Evolutionary conservation across 2,888 invertebrate genomes (phyloP), one percentile per base, ranked within the genome.

Genomic region (Drosophila subquinaria): DNA sequence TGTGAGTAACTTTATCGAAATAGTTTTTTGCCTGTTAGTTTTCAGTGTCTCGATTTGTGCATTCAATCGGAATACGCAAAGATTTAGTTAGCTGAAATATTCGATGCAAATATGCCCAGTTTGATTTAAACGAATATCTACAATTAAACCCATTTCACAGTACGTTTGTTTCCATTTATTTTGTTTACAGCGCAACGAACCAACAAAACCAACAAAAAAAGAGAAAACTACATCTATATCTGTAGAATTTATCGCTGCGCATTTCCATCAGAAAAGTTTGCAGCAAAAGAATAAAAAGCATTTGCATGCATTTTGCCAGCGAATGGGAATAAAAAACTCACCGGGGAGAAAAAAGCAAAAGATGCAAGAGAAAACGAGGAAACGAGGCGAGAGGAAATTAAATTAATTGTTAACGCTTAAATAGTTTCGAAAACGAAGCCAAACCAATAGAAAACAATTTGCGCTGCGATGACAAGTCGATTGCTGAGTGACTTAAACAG

Each of bases 331-430:
- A 51, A 62, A 45, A 60, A 51, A 55, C 27, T 17, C 4, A 17
- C 50, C 13, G 15, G 3, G 9, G 4, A 43, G 27, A 8, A 17
- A 17, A 8, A 15, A 11, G 66, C 1, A 11, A 27, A 67, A 69
- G 65, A 74, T 82, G 81, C 64, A 62, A 33, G 51, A 55, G 23
- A 4, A 23, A 23, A 23, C 4, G 20, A 2, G 47, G 50, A 80
- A 79, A 68, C 71, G 67, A 64, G 47, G 23, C 68, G 59, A 57
- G 27, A 68, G 53, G 53, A 69, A 86, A 88, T 86, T 65, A 59
- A 78, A 88, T 83, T 68, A 86, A 83, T 71, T 53, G 55, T 77
- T 68, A 64, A 62, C 70, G 64, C 63, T 77, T 77, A 76, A 88
- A 69, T 51, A 64, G 69, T 59, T 70, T 23, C 45, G 27, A 48